Conservation (phyloP, 64 coral and sea anemone genomes). For the Dendronephthya gigantea region DNA sequence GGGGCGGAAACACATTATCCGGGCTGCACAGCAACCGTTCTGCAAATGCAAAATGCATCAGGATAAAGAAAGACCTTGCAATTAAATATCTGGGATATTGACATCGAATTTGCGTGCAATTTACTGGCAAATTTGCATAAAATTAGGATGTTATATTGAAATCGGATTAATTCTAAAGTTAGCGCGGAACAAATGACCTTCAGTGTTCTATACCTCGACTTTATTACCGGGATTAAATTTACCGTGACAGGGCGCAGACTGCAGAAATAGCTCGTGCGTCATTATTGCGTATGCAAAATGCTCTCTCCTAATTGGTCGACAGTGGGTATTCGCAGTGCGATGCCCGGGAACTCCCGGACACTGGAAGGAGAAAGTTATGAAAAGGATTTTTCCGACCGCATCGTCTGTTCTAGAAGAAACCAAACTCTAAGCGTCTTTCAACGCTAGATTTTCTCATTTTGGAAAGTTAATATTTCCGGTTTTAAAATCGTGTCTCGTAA, state of each 20-base stretch:
- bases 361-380: background rate
- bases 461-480: no score
- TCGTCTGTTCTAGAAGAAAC: no score
- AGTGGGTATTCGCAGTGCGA: background rate
- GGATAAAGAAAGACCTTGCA: background rate
- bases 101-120: background rate
- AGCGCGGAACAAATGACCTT: background rate
- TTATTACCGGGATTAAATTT: background rate
- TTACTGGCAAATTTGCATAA: background rate
- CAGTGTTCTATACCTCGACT: background rate
- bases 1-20: conserved; percentile 8
- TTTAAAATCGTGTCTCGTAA: no score
- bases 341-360: background rate
- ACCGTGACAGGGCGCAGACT: background rate
- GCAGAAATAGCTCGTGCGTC: background rate
- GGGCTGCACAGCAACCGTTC: background rate
- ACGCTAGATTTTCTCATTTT: no score
- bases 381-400: no score
- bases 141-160: background rate
- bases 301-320: background rate
- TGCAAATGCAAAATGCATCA: background rate
- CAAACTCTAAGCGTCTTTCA: no score
- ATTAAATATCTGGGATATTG: background rate
- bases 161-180: background rate
- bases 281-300: background rate